phyloP scores from a whole-genome alignment of 2,888 invertebrate species.

The Hyposoter didymator region DNA sequence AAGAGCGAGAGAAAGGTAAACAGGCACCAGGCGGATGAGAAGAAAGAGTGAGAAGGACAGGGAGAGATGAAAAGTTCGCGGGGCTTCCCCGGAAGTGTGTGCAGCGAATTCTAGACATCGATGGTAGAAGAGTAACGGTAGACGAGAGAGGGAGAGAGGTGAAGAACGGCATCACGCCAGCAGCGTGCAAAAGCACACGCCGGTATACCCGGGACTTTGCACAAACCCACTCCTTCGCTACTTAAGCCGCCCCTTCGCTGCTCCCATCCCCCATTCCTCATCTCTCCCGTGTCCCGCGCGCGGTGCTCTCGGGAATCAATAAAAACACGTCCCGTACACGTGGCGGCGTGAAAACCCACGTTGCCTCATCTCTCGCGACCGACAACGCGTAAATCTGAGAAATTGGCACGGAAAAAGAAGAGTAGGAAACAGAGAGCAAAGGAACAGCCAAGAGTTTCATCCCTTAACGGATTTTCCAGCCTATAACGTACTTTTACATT shows the following conservation, averaged over 20 bases:
- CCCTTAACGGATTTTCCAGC: constrained; percentile 47
- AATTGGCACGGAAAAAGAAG: constrained; percentile 55
- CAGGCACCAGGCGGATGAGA: background rate
- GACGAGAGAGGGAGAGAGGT: constrained; percentile 33
- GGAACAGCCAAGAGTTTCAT: constrained; percentile 42
- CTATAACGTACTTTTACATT: constrained; percentile 45
- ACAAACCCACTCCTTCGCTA: constrained; percentile 30
- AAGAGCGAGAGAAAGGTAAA: constrained; percentile 5
- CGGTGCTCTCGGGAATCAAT: constrained; percentile 63
- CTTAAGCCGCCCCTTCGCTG: constrained; percentile 22
- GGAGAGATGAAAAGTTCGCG: constrained; percentile 19
- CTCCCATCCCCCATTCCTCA: constrained; percentile 27
- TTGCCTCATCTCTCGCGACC: constrained; percentile 58
- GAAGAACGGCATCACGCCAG: constrained; percentile 46
- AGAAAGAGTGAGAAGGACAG: background rate
- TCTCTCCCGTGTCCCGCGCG: constrained; percentile 27
- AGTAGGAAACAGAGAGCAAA: background rate
- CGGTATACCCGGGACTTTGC: constrained; percentile 62
- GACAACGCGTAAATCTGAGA: constrained; percentile 69
- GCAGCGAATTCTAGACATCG: constrained; percentile 60
- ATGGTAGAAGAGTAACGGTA: constrained; percentile 8
- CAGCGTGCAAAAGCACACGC: constrained; percentile 55
- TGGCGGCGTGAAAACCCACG: constrained; percentile 64
- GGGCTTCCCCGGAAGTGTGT: constrained; percentile 64
- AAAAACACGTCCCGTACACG: constrained; percentile 69